Percentiles rank a stretch among this genome's conserved stretches.
Conservation (phyloP, 2,113 vertebrate species). For the Bos javanicus region DNA sequence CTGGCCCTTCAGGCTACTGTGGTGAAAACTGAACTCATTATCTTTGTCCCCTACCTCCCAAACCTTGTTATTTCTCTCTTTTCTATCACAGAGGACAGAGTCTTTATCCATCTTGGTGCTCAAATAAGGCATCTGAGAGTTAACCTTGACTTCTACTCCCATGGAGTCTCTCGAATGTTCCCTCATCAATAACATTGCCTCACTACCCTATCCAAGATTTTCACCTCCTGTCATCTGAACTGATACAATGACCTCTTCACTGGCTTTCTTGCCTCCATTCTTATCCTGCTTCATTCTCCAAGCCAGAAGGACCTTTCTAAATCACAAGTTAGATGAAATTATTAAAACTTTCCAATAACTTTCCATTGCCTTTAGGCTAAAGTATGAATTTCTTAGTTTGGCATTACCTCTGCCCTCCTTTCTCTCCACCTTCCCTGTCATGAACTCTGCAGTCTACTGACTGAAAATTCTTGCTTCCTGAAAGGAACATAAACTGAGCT, state of each 20-base stretch:
- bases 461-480: background rate
- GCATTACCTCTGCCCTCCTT: background rate
- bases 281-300: conserved; percentile 28
- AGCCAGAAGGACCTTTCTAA: conserved; percentile 6
- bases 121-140: background rate
- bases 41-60: background rate
- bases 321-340: background rate
- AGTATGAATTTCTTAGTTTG: conserved; percentile 10
- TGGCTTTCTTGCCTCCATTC: background rate
- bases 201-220: background rate
- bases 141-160: conserved; percentile 8
- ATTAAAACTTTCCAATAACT: conserved; percentile 27
- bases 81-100: background rate
- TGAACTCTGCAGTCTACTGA: background rate
- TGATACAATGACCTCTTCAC: background rate
- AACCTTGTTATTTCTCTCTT: background rate
- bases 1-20: background rate
- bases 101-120: background rate
- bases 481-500: background rate
- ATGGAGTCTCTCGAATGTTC: background rate
- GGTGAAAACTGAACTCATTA: background rate
- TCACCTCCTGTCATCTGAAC: background rate
- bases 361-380: background rate
- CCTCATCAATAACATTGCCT: background rate
- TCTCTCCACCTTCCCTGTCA: background rate